Conservation (phyloP, 2,113 vertebrate genomes). For the Noctilio leporinus region DNA sequence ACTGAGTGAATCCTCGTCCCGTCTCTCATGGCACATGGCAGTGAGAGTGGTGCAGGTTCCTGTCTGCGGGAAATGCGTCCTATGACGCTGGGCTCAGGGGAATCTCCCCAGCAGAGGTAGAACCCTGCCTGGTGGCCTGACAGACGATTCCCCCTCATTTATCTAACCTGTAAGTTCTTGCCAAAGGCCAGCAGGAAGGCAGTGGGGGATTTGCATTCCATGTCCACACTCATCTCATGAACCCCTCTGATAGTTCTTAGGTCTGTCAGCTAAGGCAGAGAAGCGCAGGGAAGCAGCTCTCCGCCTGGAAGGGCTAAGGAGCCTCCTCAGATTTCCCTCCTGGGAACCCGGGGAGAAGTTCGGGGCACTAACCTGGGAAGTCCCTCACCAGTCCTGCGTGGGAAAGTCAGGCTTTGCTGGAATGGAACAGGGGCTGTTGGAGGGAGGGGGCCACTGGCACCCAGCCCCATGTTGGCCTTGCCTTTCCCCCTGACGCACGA, state of each 20-base stretch:
- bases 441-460: neutral
- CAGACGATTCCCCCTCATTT: neutral
- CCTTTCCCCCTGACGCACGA: neutral
- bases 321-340: neutral
- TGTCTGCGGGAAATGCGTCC: neutral
- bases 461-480: neutral
- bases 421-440: no score
- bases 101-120: neutral
- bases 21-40: neutral
- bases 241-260: neutral
- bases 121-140: neutral
- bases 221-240: neutral
- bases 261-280: neutral
- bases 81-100: neutral
- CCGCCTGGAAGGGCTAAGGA: neutral
- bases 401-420: neutral
- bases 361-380: neutral
- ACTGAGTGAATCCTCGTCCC: neutral
- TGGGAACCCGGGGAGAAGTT: neutral
- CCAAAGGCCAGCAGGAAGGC: neutral
- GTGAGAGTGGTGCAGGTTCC: no score
- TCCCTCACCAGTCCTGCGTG: rapidly evolving
- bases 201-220: neutral
- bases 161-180: neutral
- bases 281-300: neutral